Base-by-base conservation (phyloP, 2,888 invertebrate species). In the Oscheius sp. region DNA sequence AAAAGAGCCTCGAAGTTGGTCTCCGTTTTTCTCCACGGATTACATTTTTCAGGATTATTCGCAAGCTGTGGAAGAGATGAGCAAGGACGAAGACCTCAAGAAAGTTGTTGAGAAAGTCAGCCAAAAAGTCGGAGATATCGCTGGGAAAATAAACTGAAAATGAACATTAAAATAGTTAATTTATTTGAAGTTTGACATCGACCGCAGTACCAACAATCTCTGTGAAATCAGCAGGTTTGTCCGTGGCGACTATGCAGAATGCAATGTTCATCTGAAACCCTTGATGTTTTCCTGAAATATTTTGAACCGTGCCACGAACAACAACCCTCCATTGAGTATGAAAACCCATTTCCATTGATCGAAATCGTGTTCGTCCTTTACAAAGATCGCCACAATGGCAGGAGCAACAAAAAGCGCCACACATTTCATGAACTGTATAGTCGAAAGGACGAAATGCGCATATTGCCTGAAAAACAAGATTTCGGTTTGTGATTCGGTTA, bases 391-490 rank as follows among this genome's bases (percentile, higher is more conserved):
- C 21, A 85, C 82, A 63, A 82, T 80, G 4, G 77, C 75, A 3
- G 86, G 86, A 53, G 84, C 86, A 21, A 82, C 79, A 62, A 86
- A 85, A 1, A 86, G 76, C 1, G 85, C 82, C 48, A 86, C 77
- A 68, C 86, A 86, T 71, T 86, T 86, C 77, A 84, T 83, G 76
- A 86, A 85, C 58, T 86, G 86, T 50, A 84, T 82, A 73, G 77
- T 81, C 0, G 86, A 83, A 1, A 86, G 74, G 10, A 86, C 83
- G 62, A 86, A 86, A 37, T 84, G 84, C 3, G 82, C 82, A 57
- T 84, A 84, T 73, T 84, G 84, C 9, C 84, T 83, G 72, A 37
- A 79, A 5, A 13, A 48, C 50, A 63, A 35, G 47, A 29, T 33
- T 37, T 3, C 33, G 10, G 11, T 5, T 32, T 3, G 29, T 42